Evolutionary conservation across 2,888 invertebrate genomes (phyloP).

Genomic region (Callinectes sapidus): DNA sequence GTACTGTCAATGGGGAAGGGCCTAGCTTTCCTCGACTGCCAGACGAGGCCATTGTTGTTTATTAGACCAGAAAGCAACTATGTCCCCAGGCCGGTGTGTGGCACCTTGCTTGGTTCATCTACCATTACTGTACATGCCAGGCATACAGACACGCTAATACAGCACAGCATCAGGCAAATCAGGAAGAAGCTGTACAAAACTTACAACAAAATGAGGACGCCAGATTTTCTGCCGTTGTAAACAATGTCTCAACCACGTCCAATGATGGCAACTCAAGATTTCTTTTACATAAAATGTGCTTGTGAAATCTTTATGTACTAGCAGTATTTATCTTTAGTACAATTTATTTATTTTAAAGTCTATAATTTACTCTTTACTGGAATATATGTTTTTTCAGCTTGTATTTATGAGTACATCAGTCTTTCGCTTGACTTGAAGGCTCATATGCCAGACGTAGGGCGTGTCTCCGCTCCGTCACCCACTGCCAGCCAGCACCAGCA

Average conservation of each 20-base stretch:
- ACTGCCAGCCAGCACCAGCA: neutral
- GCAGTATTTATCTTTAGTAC: neutral
- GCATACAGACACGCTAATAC: neutral
- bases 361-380: neutral
- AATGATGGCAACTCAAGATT: slow-evolving; percentile 11
- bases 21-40: neutral
- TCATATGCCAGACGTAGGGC: slow-evolving; percentile 69
- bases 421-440: slow-evolving; percentile 18
- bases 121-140: neutral
- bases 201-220: slow-evolving; percentile 68
- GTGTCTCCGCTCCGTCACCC: slow-evolving; percentile 45
- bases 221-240: slow-evolving; percentile 59
- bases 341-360: neutral
- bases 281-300: neutral
- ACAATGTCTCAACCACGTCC: slow-evolving; percentile 45
- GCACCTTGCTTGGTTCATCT: neutral
- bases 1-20: neutral
- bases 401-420: neutral
- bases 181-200: slow-evolving; percentile 63
- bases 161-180: neutral
- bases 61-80: neutral
- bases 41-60: slow-evolving; percentile 45
- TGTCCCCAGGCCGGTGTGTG: neutral
- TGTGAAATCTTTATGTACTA: neutral
- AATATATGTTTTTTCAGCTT: neutral